A percentile compares a stretch with the other conserved stretches of the same genome.
phyloP scores from a whole-genome alignment of 2,888 invertebrate genomes.

The Thelaira solivaga region DNA sequence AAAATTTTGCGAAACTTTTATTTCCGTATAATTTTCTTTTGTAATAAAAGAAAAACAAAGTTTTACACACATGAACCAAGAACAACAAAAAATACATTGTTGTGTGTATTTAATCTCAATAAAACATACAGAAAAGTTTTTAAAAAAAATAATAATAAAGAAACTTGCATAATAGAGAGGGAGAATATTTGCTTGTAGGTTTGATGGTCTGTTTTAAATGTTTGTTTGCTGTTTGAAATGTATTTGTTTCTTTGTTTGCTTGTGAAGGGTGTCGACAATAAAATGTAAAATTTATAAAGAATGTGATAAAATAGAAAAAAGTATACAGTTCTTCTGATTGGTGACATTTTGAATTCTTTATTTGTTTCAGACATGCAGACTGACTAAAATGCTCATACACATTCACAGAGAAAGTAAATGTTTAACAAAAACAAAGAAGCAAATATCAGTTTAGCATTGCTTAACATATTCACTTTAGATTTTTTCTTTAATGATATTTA shows the following conservation, averaged over 20 bases:
- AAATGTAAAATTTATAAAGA: slow-evolving; percentile 11
- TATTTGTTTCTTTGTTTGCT: not conserved
- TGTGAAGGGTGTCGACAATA: slow-evolving; percentile 50
- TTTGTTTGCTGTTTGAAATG: slow-evolving; percentile 13
- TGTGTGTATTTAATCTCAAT: slow-evolving; percentile 19
- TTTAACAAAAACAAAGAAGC: not conserved
- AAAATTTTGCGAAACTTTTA: slow-evolving; percentile 22
- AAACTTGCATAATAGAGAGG: not conserved
- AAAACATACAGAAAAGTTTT: not conserved
- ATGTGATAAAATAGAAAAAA: not conserved
- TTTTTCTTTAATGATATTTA: too few relatives aligned
- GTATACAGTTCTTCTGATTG: slow-evolving; percentile 20
- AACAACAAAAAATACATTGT: slow-evolving; percentile 4
- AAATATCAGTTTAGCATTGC: too few relatives aligned
- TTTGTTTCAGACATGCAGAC: slow-evolving; percentile 7
- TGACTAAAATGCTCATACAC: not conserved
- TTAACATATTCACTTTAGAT: too few relatives aligned
- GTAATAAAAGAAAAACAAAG: slow-evolving; percentile 9
- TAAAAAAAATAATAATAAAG: slow-evolving; percentile 21
- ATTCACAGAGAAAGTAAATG: not conserved
- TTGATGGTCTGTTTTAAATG: not conserved
- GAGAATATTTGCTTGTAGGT: not conserved
- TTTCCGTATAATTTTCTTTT: not conserved
- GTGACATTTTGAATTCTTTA: slow-evolving; percentile 43
- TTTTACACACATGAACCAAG: not conserved